phyloP scores from a whole-genome alignment of 2,888 invertebrate species.

The Rosalia funebris region DNA sequence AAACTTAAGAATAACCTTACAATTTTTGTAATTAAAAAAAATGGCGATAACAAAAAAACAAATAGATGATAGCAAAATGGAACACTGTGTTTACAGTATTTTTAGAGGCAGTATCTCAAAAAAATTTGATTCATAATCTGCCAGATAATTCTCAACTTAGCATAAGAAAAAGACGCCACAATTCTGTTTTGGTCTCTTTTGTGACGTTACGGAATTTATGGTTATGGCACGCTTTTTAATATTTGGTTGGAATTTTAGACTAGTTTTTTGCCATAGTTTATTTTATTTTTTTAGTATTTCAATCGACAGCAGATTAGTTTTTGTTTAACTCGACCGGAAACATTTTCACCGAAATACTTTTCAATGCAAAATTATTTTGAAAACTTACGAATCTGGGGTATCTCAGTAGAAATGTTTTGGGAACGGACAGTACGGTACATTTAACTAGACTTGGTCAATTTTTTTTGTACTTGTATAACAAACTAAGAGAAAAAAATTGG shows the following conservation, averaged over 20 bases:
- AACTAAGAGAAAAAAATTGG: slow-evolving; percentile 47
- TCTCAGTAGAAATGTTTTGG: slow-evolving; percentile 34
- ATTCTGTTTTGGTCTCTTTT: slow-evolving; percentile 46
- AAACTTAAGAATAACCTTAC: slow-evolving; percentile 29
- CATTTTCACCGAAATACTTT: slow-evolving; percentile 27
- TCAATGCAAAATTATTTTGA: too few relatives aligned
- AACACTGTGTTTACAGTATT: slow-evolving; percentile 54
- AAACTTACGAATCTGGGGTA: background rate
- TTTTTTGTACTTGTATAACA: slow-evolving; percentile 50
- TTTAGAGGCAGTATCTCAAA: slow-evolving; percentile 55
- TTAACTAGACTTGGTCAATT: slow-evolving; percentile 48
- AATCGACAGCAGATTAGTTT: slow-evolving; percentile 30
- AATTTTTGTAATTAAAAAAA: slow-evolving; percentile 30
- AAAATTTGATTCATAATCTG: slow-evolving; percentile 48
- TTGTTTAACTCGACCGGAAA: slow-evolving; percentile 24
- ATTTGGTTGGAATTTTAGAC: slow-evolving; percentile 39
- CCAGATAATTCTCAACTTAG: slow-evolving; percentile 29
- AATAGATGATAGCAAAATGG: slow-evolving; percentile 46
- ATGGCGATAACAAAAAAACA: slow-evolving; percentile 29
- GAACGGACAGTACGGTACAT: slow-evolving; percentile 34
- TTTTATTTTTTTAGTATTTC: slow-evolving; percentile 26
- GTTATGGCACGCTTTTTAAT: slow-evolving; percentile 46
- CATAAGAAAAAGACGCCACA: slow-evolving; percentile 40
- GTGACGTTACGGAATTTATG: slow-evolving; percentile 42
- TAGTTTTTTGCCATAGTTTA: slow-evolving; percentile 36